Evolutionary conservation across 1,140 invertebrate genomes (phyloP).

Genomic region (Drosophila nasuta): DNA sequence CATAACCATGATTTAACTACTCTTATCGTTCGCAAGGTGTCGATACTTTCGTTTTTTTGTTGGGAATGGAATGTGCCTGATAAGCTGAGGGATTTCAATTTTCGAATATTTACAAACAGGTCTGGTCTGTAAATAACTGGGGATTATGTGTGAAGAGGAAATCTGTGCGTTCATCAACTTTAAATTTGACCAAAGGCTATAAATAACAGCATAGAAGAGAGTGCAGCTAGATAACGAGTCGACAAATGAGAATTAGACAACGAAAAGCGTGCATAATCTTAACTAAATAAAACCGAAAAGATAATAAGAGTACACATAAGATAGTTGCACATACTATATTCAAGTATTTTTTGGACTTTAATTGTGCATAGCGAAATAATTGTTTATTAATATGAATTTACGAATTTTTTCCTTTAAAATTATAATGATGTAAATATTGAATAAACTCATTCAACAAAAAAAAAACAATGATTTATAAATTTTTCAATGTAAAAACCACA

Average conservation of each 20-base stretch:
- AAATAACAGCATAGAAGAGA: not conserved
- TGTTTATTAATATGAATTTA: too few relatives aligned
- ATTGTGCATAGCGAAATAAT: too few relatives aligned
- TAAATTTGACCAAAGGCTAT: not conserved
- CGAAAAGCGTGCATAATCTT: not conserved
- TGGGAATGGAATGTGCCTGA: constrained; percentile 21
- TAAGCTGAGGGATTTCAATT: constrained; percentile 23
- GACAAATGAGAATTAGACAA: not conserved
- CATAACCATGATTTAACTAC: constrained; percentile 24
- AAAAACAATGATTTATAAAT: too few relatives aligned
- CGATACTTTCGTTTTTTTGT: not conserved
- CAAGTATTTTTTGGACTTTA: not conserved
- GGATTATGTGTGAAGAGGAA: constrained; percentile 10
- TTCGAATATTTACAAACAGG: constrained; percentile 14
- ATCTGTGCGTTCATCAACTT: not conserved
- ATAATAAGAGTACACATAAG: not conserved
- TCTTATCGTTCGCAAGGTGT: constrained; percentile 18
- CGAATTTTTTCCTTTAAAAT: too few relatives aligned
- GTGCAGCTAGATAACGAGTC: constrained; percentile 7
- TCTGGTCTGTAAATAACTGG: constrained; percentile 2
- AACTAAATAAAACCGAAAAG: not conserved
- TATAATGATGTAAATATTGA: too few relatives aligned
- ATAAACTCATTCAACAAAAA: too few relatives aligned
- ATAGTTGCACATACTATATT: not conserved
- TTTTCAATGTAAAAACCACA: too few relatives aligned